Percentiles rank a stretch among this genome's conserved stretches.
Evolutionary conservation across 1,140 invertebrate genomes (phyloP).

Genomic region (Eupristina koningsbergeri): DNA sequence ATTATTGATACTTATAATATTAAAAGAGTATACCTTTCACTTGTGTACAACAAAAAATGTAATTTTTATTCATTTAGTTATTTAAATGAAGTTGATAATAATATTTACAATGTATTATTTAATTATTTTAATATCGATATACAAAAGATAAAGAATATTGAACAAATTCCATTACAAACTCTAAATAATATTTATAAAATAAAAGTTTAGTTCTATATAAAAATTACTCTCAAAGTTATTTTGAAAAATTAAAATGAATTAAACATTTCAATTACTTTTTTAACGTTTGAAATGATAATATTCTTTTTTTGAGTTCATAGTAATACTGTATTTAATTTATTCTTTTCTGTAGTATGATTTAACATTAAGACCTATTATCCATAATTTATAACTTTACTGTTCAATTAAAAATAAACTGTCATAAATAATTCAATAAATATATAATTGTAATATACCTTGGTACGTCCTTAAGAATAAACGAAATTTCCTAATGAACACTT

Average conservation of each 20-base stretch:
- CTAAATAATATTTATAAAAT: neutral
- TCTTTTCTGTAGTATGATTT: too few species aligned
- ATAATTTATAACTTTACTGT: neutral
- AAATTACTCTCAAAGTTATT: too few species aligned
- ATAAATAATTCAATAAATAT: neutral
- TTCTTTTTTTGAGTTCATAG: too few species aligned
- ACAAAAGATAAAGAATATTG: neutral
- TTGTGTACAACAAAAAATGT: too few species aligned
- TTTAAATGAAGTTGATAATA: too few species aligned
- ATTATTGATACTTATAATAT: too few species aligned
- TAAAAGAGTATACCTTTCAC: too few species aligned
- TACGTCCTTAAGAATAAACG: neutral
- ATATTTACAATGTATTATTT: too few species aligned
- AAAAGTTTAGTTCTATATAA: neutral
- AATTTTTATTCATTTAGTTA: too few species aligned
- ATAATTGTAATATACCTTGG: neutral
- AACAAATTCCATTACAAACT: neutral
- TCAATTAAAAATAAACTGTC: conserved; percentile 2
- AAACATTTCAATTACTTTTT: too few species aligned
- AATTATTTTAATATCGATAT: neutral
- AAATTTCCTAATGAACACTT: conserved; percentile 15
- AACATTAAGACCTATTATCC: too few species aligned
- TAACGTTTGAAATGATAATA: too few species aligned
- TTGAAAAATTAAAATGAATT: neutral
- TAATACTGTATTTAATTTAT: neutral